Percentiles rank a stretch among this genome's conserved stretches.
These are phyloP conservation scores for Cordilura impudica DNA, from an alignment of 2,888 invertebrate species.

Conservation along the genomic window DNA sequence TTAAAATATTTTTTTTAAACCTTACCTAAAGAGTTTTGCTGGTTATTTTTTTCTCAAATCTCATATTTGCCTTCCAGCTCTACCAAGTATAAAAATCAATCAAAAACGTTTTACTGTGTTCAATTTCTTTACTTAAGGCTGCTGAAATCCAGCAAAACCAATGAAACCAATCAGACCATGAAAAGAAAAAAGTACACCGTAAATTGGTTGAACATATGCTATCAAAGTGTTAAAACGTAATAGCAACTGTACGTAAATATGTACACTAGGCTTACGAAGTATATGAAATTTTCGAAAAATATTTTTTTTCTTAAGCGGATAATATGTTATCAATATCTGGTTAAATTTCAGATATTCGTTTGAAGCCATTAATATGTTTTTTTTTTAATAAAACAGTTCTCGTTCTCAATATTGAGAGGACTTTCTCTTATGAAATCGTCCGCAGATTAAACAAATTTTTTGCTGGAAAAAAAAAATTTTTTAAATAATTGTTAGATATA, in stretches of 20 bases:
- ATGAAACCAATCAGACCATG: constrained; percentile 60
- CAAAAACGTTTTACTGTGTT: constrained; percentile 13
- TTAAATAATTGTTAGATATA: too few species aligned
- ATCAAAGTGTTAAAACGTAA: constrained; percentile 56
- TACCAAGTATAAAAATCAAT: constrained; percentile 52
- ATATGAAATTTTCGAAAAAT: too few species aligned
- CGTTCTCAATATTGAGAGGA: too few species aligned
- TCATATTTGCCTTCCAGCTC: constrained; percentile 46
- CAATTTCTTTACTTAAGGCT: constrained; percentile 1
- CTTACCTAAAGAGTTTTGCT: constrained; percentile 32
- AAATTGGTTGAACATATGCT: constrained; percentile 60
- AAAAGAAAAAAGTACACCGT: constrained; percentile 47
- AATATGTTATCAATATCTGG: too few species aligned
- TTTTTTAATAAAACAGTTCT: too few species aligned
- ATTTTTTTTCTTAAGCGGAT: too few species aligned
- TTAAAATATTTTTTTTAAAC: not conserved
- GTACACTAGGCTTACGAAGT: not conserved
- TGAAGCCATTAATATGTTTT: too few species aligned
- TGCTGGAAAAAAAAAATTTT: too few species aligned
- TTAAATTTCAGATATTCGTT: too few species aligned
- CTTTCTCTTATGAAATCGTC: too few species aligned
- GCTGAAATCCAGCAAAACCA: constrained; percentile 7
- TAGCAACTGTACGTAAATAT: constrained; percentile 1
- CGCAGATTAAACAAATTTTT: too few species aligned
- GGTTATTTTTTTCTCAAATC: constrained; percentile 4